phyloP scores from a whole-genome alignment of 2,888 invertebrate species.

The Mesorhabditis belari region DNA sequence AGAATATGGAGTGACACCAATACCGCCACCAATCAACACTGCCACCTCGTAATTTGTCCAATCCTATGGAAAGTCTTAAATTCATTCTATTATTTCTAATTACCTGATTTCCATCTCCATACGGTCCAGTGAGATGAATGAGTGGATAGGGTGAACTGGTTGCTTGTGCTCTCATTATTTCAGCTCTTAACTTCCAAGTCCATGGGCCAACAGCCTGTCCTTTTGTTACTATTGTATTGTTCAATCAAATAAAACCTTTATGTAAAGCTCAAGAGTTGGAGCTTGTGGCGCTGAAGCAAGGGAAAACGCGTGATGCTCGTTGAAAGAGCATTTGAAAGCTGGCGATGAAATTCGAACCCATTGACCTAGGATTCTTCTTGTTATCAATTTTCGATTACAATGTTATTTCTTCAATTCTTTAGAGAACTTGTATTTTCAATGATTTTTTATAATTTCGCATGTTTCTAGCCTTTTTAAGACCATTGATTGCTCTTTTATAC shows the following conservation, averaged over 20 bases:
- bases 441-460: too few relatives aligned
- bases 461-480: too few relatives aligned
- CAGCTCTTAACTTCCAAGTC: slow-evolving; percentile 85
- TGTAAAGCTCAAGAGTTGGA: slow-evolving; percentile 85
- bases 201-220: slow-evolving; percentile 67
- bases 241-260: slow-evolving; percentile 66
- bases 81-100: background rate
- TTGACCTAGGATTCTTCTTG: slow-evolving; percentile 22
- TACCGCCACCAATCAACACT: slow-evolving; percentile 93
- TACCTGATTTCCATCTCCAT: slow-evolving; percentile 85
- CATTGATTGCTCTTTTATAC: too few relatives aligned
- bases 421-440: background rate
- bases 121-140: slow-evolving; percentile 78
- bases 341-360: slow-evolving; percentile 79
- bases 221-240: background rate
- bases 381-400: too few relatives aligned
- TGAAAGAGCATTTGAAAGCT: slow-evolving; percentile 74
- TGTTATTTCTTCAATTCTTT: background rate
- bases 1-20: slow-evolving; percentile 93
- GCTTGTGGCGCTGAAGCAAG: slow-evolving; percentile 91
- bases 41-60: slow-evolving; percentile 82
- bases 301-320: slow-evolving; percentile 88
- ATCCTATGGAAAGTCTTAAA: slow-evolving; percentile 12
- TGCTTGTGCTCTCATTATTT: slow-evolving; percentile 36
- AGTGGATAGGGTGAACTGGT: slow-evolving; percentile 36